A percentile compares a stretch with the other conserved stretches of the same genome.
phyloP scores from a whole-genome alignment of 2,888 invertebrate species.

The Amblyjoppa proteus region DNA sequence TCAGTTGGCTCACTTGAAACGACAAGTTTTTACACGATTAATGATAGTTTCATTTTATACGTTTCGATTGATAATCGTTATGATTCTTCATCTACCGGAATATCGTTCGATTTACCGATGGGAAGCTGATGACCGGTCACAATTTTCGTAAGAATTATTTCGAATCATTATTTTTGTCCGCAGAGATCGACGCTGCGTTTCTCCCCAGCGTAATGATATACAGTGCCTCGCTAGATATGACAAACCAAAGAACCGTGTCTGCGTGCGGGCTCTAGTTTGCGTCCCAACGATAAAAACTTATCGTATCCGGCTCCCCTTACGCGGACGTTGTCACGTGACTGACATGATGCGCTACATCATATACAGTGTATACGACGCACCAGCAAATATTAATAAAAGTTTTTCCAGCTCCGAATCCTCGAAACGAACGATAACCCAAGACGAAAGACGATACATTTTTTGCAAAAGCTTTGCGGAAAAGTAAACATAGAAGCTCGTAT shows the following conservation, averaged over 20 bases:
- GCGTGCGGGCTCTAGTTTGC: constrained; percentile 70
- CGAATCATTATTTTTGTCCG: neutral
- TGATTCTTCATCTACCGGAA: too few relatives aligned
- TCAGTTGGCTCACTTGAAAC: neutral
- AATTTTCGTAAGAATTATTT: neutral
- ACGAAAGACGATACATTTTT: too few relatives aligned
- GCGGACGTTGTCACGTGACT: constrained; percentile 67
- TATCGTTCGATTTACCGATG: too few relatives aligned
- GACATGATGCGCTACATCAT: constrained; percentile 21
- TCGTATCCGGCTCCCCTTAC: constrained; percentile 81
- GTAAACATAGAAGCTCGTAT: neutral
- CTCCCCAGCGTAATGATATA: neutral
- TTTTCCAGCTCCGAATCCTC: too few relatives aligned
- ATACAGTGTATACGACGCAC: neutral
- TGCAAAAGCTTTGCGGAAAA: neutral
- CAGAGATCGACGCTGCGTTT: neutral
- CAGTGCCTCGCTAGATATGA: neutral
- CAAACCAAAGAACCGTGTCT: constrained; percentile 3
- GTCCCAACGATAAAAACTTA: constrained; percentile 80
- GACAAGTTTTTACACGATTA: constrained; percentile 11
- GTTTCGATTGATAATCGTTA: too few relatives aligned
- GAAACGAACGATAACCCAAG: too few relatives aligned
- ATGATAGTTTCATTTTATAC: too few relatives aligned
- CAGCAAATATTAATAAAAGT: too few relatives aligned
- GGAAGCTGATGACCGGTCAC: too few relatives aligned